Conservation (phyloP, 2,888 invertebrate genomes). For the Tridacna crocea region DNA sequence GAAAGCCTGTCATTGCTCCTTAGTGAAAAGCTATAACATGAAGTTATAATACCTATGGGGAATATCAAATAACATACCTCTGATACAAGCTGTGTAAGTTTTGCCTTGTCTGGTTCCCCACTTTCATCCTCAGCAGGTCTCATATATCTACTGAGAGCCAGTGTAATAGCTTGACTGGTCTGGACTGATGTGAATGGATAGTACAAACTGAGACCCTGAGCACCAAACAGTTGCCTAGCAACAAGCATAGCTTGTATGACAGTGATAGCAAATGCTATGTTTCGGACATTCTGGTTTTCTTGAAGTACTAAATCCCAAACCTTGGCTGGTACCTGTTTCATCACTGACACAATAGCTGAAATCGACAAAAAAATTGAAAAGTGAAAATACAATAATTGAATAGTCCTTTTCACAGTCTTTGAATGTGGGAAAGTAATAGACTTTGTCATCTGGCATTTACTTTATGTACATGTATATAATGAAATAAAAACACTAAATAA, state of each 20-base stretch:
- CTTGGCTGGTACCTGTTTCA: constrained; percentile 71
- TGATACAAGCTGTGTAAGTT: constrained; percentile 63
- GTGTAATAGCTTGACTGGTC: constrained; percentile 62
- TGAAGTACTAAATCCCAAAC: constrained; percentile 68
- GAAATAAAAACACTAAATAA: too few species aligned
- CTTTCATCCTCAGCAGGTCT: constrained; percentile 52
- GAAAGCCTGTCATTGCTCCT: too few species aligned
- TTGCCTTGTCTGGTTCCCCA: constrained; percentile 67
- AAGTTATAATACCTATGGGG: too few species aligned
- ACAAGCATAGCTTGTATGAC: constrained; percentile 78
- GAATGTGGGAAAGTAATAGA: too few species aligned
- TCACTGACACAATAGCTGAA: constrained; percentile 76
- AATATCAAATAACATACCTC: constrained; percentile 56
- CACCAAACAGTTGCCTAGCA: constrained; percentile 80
- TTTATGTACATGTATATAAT: too few species aligned
- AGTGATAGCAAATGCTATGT: constrained; percentile 74
- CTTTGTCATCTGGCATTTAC: too few species aligned
- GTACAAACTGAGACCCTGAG: constrained; percentile 79
- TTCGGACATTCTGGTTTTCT: constrained; percentile 65
- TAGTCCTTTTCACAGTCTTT: background rate
- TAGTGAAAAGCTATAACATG: too few species aligned
- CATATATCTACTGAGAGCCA: constrained; percentile 60
- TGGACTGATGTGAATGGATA: constrained; percentile 75
- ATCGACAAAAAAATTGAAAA: constrained; percentile 16
- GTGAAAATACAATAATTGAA: too few species aligned